phyloP scores from a whole-genome alignment of 2,888 invertebrate genomes.

The Tridacna crocea region DNA sequence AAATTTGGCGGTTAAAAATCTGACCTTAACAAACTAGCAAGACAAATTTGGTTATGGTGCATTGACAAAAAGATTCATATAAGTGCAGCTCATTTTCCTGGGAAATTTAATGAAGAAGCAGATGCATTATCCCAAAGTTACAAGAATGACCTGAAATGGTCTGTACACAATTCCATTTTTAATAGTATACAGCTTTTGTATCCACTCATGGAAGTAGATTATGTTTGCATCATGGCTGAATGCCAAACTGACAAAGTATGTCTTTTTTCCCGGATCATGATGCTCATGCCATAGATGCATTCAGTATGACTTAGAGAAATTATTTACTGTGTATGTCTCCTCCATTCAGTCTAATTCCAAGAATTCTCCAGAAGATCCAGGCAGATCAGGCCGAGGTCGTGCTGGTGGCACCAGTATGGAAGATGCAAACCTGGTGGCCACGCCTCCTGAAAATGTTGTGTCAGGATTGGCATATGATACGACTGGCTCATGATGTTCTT shows the following conservation, averaged over 20 bases:
- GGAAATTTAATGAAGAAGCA: conserved; percentile 35
- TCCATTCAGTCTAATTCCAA: conserved; percentile 30
- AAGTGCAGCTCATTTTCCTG: conserved; percentile 42
- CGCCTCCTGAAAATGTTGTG: conserved; percentile 5
- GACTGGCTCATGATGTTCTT: conserved; percentile 16
- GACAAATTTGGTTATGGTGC: conserved; percentile 41
- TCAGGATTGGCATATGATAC: background rate
- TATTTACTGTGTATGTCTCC: conserved; percentile 32
- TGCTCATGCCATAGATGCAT: too few species aligned
- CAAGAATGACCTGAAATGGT: conserved; percentile 54
- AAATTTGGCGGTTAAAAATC: conserved; percentile 42
- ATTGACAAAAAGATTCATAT: conserved; percentile 30
- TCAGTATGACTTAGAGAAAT: conserved; percentile 20
- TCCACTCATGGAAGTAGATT: conserved; percentile 8
- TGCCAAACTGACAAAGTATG: too few species aligned
- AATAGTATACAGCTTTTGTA: background rate
- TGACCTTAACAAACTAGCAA: conserved; percentile 35
- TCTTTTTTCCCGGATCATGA: too few species aligned
- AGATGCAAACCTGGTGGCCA: conserved; percentile 38
- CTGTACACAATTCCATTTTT: conserved; percentile 33
- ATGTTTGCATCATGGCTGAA: too few species aligned
- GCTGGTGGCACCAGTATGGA: conserved; percentile 34
- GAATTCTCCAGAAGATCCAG: too few species aligned
- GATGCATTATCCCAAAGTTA: conserved; percentile 38
- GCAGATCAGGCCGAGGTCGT: conserved; percentile 25